Conservation (phyloP, 1,140 invertebrate genomes). For the Acromyrmex heyeri region DNA sequence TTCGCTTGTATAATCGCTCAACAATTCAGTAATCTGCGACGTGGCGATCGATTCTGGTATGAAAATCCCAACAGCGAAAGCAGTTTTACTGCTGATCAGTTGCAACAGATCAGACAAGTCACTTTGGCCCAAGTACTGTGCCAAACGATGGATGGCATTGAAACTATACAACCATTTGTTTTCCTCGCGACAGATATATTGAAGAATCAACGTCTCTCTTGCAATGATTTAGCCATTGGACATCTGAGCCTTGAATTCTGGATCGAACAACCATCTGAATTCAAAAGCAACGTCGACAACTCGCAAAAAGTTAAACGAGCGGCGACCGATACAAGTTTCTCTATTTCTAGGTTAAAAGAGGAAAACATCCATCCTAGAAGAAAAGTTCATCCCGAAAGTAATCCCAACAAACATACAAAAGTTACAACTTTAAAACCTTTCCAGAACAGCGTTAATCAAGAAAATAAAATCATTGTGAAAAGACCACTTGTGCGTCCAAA, state of each 20-base stretch:
- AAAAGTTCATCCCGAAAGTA: neutral
- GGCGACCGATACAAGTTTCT: neutral
- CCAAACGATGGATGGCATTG: conserved; percentile 91
- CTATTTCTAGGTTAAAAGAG: neutral
- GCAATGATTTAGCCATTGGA: conserved; percentile 90
- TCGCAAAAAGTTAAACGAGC: conserved; percentile 12
- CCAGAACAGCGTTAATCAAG: conserved; percentile 80
- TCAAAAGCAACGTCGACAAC: neutral
- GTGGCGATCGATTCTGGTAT: conserved; percentile 97
- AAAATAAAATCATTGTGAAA: conserved; percentile 80
- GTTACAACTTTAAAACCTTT: conserved; percentile 66
- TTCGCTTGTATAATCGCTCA: conserved; percentile 98
- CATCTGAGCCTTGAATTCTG: conserved; percentile 90
- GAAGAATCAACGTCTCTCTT: conserved; percentile 89
- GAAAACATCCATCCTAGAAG: neutral
- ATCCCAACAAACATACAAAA: neutral
- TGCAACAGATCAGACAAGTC: conserved; percentile 93
- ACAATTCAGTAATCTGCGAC: conserved; percentile 95
- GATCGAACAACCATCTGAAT: conserved; percentile 82
- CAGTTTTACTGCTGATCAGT: conserved; percentile 93
- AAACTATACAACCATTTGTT: conserved; percentile 91
- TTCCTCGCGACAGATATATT: conserved; percentile 90
- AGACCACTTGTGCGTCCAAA: conserved; percentile 78
- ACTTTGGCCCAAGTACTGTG: conserved; percentile 95
- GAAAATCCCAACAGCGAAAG: conserved; percentile 92